Conservation (phyloP, 2,888 invertebrate genomes). For the Linhomoeus sp. region DNA sequence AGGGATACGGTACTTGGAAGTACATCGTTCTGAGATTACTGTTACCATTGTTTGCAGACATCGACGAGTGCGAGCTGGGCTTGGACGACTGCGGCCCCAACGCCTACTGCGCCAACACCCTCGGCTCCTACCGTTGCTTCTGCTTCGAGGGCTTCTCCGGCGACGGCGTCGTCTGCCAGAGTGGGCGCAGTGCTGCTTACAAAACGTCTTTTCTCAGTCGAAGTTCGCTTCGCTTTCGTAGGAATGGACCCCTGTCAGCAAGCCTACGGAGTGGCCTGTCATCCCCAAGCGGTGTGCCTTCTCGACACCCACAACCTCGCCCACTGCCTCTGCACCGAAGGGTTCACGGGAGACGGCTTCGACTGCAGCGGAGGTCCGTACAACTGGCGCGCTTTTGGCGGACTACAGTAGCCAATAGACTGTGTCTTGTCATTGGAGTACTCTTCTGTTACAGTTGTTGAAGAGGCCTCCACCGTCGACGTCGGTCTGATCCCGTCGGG, state of each 20-base stretch:
- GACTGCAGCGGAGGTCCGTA: conserved; percentile 3
- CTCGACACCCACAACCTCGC: too few species aligned
- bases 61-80: conserved; percentile 60
- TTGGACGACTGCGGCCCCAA: conserved; percentile 50
- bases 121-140: conserved; percentile 43
- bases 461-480: too few species aligned
- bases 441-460: too few species aligned
- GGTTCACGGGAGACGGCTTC: conserved; percentile 14
- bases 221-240: too few species aligned
- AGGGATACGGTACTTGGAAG: neutral
- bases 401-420: too few species aligned
- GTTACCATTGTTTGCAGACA: conserved; percentile 40
- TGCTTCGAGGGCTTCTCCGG: conserved; percentile 17
- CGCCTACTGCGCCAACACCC: conserved; percentile 58
- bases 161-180: conserved; percentile 12
- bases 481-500: too few species aligned
- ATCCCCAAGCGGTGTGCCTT: too few species aligned
- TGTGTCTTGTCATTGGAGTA: neutral
- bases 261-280: too few species aligned
- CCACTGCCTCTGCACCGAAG: conserved; percentile 11
- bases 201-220: too few species aligned
- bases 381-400: too few species aligned
- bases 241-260: too few species aligned
- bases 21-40: neutral
- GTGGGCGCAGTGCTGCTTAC: too few species aligned